Evolutionary conservation across 2,113 vertebrate genomes (phyloP).

Genomic region (Herpetotheres cachinnans): DNA sequence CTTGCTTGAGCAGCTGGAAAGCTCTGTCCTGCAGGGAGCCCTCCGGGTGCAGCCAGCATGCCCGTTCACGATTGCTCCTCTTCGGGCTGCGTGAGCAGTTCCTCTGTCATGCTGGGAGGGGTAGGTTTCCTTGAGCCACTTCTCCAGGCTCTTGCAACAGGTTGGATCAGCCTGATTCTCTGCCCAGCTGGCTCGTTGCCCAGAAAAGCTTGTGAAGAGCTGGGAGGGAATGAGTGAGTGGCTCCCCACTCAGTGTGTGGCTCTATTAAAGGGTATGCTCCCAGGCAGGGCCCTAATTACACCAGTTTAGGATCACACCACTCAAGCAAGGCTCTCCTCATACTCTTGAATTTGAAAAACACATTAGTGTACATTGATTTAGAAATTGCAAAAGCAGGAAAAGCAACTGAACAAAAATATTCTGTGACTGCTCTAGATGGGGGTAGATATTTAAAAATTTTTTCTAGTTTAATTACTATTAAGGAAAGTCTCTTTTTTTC

Average conservation of each 20-base stretch:
- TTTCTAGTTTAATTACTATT: conserved; percentile 7
- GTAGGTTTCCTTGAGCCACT: not conserved
- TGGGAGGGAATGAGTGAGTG: conserved; percentile 23
- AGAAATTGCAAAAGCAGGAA: not conserved
- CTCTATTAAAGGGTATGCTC: conserved; percentile 31
- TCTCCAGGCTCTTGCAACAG: conserved; percentile 1
- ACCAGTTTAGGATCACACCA: not conserved
- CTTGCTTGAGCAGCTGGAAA: not conserved
- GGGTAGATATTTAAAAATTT: not conserved
- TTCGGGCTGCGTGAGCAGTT: fast-evolving
- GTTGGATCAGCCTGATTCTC: not conserved
- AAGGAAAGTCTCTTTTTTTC: not conserved
- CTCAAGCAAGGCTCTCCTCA: conserved; percentile 15
- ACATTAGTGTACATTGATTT: not conserved
- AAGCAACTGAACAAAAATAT: not conserved
- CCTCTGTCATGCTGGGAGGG: not conserved
- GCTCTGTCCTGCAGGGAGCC: not conserved
- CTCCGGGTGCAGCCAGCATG: fast-evolving
- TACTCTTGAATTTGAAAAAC: conserved; percentile 32
- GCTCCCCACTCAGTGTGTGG: not conserved
- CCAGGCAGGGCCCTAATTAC: conserved; percentile 29
- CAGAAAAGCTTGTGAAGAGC: conserved; percentile 44
- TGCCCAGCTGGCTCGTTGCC: conserved; percentile 29
- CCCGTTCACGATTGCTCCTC: fast-evolving
- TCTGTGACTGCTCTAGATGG: not conserved